Percentiles rank a stretch among this genome's conserved stretches.
These are phyloP conservation scores for Hydrolagus colliei DNA, from an alignment of 2,797 vertebrate genomes.

Conservation along the genomic window DNA sequence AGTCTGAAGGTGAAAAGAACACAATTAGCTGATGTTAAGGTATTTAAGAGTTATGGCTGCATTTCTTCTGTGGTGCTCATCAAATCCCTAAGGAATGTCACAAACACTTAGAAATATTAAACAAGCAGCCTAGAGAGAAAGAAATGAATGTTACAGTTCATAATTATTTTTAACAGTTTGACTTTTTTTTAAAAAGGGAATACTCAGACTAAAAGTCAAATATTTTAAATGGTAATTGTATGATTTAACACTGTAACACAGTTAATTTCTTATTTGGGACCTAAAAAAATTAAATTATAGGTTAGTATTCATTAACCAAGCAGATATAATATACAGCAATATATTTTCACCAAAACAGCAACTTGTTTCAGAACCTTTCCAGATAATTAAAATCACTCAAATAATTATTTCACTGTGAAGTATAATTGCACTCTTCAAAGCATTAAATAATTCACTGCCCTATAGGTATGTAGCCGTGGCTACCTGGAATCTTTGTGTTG, in stretches of 20 bases:
- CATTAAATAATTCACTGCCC: background rate
- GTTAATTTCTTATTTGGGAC: background rate
- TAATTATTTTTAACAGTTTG: background rate
- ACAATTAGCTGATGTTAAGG: background rate
- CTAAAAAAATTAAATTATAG: background rate
- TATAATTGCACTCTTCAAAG: slow-evolving; percentile 2
- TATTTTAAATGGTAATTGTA: background rate
- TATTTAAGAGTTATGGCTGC: background rate
- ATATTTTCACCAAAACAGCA: background rate
- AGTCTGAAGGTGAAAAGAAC: background rate
- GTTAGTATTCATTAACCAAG: background rate
- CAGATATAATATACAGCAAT: background rate
- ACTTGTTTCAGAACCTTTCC: background rate
- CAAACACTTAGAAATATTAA: background rate
- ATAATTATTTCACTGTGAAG: slow-evolving; percentile 11
- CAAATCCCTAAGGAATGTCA: background rate
- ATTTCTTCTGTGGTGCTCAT: background rate
- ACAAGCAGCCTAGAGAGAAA: background rate
- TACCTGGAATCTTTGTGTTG: background rate
- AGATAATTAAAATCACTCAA: slow-evolving; percentile 20
- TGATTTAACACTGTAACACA: background rate
- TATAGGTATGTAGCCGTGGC: background rate
- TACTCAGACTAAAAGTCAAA: background rate
- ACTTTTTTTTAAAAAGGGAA: background rate
- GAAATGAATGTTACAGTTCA: background rate